Base-by-base conservation (phyloP, 2,888 invertebrate species). In the Drosophila cognata region DNA sequence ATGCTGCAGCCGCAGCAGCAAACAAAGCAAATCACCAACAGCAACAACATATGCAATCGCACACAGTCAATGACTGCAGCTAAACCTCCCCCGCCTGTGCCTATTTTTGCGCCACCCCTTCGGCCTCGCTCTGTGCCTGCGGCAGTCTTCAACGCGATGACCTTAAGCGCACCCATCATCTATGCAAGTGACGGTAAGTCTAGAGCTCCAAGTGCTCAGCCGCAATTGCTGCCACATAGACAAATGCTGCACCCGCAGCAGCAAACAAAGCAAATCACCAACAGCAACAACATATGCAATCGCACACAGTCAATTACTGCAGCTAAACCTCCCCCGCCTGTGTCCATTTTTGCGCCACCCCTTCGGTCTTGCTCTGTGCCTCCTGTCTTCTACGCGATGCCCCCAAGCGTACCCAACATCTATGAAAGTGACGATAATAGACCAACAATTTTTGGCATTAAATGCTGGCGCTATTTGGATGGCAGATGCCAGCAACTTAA, bases 361-460 rank as follows among this genome's bases (percentile, higher is more conserved):
- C 71, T 38, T 60, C 79, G 71, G 1, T 2, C 38, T 25, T 41
- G 55, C 0, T 4, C 21, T 1, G 8, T 53, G 5, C 2, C 10
- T 6, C n/a, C n/a, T n/a, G 8, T 6, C 25, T 10, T 11, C 0
- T 6, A 46, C 13, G 13, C 4, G 21, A 13, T 11, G 0, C 7
- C 11, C 5, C n/a, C 53, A 29, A 18, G 2, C 8, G 18, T 18
- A 18, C 21, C 36, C 18, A 57, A 48, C 25, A 8, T 43, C 11
- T 36, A 36, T 25, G 33, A 8, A 25, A 31, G 35, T 29, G 31
- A 18, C 0, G 28, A 5, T 11, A 25, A n/a, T 16, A 33, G 8
- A 16, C 25, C 25, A 25, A 46, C 28, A 1, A 29, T 74, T 1
- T 84, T 89, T 68, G 89, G 81, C 6, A 52, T 74, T 2, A 69